Conservation (phyloP, 2,797 vertebrate genomes). For the Sebastes kiyomatsui region DNA sequence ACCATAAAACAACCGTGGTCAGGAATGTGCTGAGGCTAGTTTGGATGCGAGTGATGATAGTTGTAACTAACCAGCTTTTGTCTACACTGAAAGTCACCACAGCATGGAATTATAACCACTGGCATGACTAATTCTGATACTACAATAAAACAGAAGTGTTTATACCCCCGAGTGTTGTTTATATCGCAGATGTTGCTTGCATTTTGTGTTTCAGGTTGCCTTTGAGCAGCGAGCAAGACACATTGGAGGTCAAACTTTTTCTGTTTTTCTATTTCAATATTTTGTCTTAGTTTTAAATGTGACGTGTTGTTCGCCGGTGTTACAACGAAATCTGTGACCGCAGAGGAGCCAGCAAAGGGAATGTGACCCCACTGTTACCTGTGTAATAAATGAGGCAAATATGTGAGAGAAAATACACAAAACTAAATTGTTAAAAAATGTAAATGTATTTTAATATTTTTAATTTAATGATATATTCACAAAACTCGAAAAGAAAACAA, state of each 20-base stretch:
- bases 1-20: conserved; percentile 12
- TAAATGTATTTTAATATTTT: too few species aligned
- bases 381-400: too few species aligned
- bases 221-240: not conserved
- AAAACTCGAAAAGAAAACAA: too few species aligned
- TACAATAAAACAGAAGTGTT: conserved; percentile 76
- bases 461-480: too few species aligned
- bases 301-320: not conserved
- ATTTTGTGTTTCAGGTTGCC: not conserved
- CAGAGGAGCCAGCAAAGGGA: not conserved
- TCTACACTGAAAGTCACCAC: conserved; percentile 70
- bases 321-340: not conserved
- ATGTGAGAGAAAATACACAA: too few species aligned
- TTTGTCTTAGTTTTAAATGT: not conserved
- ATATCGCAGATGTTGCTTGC: not conserved
- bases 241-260: not conserved
- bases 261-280: not conserved
- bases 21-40: conserved; percentile 28
- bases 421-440: too few species aligned
- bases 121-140: conserved; percentile 75
- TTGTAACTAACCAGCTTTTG: conserved; percentile 63
- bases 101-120: conserved; percentile 76
- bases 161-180: conserved; percentile 46
- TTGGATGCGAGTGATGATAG: conserved; percentile 34
- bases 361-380: too few species aligned